Evolutionary conservation across 1,140 invertebrate genomes (phyloP).

Genomic region (Drosophila nigromelanica): DNA sequence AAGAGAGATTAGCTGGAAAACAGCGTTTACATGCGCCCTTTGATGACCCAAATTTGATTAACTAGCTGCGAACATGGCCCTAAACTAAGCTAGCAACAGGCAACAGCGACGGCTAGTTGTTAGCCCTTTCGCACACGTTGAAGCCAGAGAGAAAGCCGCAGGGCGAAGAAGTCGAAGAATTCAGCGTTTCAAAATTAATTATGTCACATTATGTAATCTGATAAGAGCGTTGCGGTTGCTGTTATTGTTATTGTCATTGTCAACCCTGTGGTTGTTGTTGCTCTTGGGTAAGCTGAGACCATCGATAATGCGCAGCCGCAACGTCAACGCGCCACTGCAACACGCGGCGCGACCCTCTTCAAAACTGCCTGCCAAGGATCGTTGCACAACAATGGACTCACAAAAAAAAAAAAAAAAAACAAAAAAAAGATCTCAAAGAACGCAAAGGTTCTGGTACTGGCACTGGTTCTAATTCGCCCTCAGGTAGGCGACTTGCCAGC

Average conservation of each 20-base stretch:
- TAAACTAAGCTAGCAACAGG: slow-evolving; percentile 20
- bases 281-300: slow-evolving; percentile 28
- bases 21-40: slow-evolving; percentile 55
- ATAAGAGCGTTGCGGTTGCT: slow-evolving; percentile 65
- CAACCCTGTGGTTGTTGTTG: slow-evolving; percentile 21
- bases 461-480: slow-evolving; percentile 37
- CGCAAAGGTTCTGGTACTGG: slow-evolving; percentile 3
- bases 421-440: slow-evolving; percentile 1
- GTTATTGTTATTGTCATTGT: slow-evolving; percentile 20
- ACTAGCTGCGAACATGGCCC: slow-evolving; percentile 28
- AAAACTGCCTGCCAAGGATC: slow-evolving; percentile 43
- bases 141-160: slow-evolving; percentile 19
- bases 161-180: neutral
- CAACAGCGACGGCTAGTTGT: neutral
- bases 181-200: slow-evolving; percentile 73
- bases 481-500: slow-evolving; percentile 31
- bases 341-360: slow-evolving; percentile 52
- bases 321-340: slow-evolving; percentile 61
- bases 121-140: neutral
- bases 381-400: slow-evolving; percentile 3
- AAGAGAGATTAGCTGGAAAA: slow-evolving; percentile 68
- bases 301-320: slow-evolving; percentile 55
- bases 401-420: neutral
- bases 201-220: slow-evolving; percentile 84
- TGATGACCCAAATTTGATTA: slow-evolving; percentile 76